Evolutionary conservation across 2,888 invertebrate species (phyloP), one percentile per base, ranked within the genome.

Genomic region (Drosophila greeni): DNA sequence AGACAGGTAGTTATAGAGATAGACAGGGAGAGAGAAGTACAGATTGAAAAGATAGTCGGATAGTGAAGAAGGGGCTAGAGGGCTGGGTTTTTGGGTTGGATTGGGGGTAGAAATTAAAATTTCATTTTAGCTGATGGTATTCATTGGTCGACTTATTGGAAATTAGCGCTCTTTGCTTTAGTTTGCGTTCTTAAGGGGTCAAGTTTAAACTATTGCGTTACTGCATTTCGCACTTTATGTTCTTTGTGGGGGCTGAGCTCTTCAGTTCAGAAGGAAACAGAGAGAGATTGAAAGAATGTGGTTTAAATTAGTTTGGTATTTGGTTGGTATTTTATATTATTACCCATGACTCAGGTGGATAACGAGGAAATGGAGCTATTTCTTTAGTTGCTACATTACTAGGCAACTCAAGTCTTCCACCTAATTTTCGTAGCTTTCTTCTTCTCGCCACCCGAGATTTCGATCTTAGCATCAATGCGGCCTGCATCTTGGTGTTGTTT

Each of bases 401-500:
- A 85, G 95, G 95, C 88, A 95, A 91, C 88, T 95, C 95, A 86
- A 94, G 92, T 89, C 91, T 91, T 86, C 94, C 94, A 86, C 94
- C 94, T 90, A 92, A 91, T 89, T 92, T 91, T 86, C 92, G 91
- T 87, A 93, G 92, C 90, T 93, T 93, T 92, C 94, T 94, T 91
- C 92, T 91, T 90, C 93, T 92, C 87, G 93, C 91, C 90, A 95
- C 94, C 91, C 95, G 93, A 92, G 95, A 95, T 92, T 95, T 95
- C 90, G 94, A 92, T 92, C 95, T 93, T 91, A 95, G 93, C 92
- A 95, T 94, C 91, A 95, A 93, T 91, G 95, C 95, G 92, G 95
- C 95, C 93, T 95, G 95, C 95, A 95, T 95, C 86, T 87, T 86
- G 86, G 84, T 82, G 84, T 65, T 69, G 66, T 47, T 64, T 71